Evolutionary conservation across 1,140 invertebrate genomes (phyloP).

Genomic region (Drosophila kurseongensis): DNA sequence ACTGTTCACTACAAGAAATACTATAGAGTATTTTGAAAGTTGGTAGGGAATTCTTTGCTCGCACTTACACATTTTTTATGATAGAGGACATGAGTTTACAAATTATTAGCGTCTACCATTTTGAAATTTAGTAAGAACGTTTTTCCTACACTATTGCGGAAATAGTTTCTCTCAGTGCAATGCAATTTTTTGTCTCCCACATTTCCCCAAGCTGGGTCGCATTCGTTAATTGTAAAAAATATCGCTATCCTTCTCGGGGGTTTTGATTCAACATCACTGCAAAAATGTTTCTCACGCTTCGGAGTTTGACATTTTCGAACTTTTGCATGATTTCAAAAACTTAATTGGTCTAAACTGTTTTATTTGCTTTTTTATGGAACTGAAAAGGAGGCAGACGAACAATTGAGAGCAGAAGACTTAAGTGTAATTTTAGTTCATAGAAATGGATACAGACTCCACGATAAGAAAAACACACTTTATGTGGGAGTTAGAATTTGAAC

Average conservation of each 20-base stretch:
- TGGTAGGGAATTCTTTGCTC: too few species aligned
- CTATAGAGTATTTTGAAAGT: neutral
- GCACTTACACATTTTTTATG: neutral
- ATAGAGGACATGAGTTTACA: neutral
- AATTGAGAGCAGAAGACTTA: constrained; percentile 40
- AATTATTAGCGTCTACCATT: too few species aligned
- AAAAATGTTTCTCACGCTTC: constrained; percentile 83
- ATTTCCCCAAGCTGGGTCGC: constrained; percentile 54
- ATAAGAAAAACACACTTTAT: neutral
- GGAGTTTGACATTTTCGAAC: constrained; percentile 84
- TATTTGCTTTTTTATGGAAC: constrained; percentile 53
- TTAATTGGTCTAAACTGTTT: constrained; percentile 83
- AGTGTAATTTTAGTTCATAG: constrained; percentile 23
- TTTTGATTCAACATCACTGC: constrained; percentile 78
- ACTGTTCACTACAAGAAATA: constrained; percentile 37
- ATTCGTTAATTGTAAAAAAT: constrained; percentile 77
- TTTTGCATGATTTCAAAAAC: constrained; percentile 84
- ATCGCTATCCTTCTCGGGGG: constrained; percentile 65
- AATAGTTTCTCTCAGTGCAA: constrained; percentile 26
- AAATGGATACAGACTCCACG: constrained; percentile 21
- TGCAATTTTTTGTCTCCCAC: constrained; percentile 59
- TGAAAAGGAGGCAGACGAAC: constrained; percentile 11
- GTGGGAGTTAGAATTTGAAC: neutral
- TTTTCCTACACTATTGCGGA: too few species aligned
- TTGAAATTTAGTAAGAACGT: neutral